phyloP scores from a whole-genome alignment of 2,888 invertebrate genomes.

The Shargacucullia verbasci region DNA sequence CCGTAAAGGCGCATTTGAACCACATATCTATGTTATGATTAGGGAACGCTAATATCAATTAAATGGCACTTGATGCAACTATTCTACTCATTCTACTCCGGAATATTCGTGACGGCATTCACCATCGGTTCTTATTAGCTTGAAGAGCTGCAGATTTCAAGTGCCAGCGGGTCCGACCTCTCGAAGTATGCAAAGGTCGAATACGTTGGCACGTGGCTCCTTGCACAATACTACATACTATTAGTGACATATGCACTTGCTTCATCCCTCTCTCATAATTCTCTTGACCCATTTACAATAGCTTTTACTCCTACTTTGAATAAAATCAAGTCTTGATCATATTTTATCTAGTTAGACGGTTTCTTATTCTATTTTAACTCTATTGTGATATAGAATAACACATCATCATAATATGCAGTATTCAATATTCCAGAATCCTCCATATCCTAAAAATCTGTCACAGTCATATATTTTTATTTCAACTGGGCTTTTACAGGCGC shows the following conservation, averaged over 20 bases:
- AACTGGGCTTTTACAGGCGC: too few relatives aligned
- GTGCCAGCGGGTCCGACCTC: conserved; percentile 39
- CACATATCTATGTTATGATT: too few relatives aligned
- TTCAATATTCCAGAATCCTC: too few relatives aligned
- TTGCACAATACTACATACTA: conserved; percentile 36
- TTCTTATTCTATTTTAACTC: too few relatives aligned
- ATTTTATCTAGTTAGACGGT: too few relatives aligned
- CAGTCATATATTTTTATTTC: too few relatives aligned
- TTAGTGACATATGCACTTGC: conserved; percentile 23
- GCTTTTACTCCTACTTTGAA: neutral
- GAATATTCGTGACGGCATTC: conserved; percentile 37
- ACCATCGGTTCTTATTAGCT: conserved; percentile 29
- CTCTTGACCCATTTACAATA: conserved; percentile 25
- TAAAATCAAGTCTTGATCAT: too few relatives aligned
- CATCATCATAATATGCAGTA: too few relatives aligned
- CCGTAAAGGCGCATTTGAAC: too few relatives aligned
- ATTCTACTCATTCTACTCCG: neutral
- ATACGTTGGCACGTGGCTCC: conserved; percentile 35
- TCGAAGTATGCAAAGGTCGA: conserved; percentile 41
- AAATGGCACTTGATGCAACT: neutral
- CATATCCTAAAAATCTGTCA: too few relatives aligned
- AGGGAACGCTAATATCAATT: too few relatives aligned
- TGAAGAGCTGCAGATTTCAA: conserved; percentile 30
- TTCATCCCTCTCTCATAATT: conserved; percentile 21
- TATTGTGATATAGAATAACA: too few relatives aligned